Percentiles rank a stretch among this genome's conserved stretches.
Evolutionary conservation across 2,113 vertebrate species (phyloP).

Genomic region (Ammodramus savannarum): DNA sequence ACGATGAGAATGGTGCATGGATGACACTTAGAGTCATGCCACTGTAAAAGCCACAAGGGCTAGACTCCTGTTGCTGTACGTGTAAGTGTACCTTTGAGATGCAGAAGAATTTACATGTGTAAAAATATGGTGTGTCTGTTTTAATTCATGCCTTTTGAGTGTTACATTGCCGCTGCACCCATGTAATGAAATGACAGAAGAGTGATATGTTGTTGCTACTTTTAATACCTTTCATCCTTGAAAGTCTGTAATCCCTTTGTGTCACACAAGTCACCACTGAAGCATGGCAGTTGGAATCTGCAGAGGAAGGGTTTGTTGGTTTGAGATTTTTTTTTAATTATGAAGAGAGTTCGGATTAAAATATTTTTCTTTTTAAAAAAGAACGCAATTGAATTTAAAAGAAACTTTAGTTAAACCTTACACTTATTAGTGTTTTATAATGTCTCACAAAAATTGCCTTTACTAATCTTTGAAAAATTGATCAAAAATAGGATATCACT

Average conservation of each 20-base stretch:
- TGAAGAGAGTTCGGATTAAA: background rate
- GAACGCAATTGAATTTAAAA: background rate
- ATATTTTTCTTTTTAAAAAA: background rate
- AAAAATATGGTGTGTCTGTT: background rate
- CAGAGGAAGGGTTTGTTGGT: background rate
- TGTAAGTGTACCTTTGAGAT: background rate
- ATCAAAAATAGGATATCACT: background rate
- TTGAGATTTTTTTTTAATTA: background rate
- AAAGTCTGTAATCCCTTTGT: background rate
- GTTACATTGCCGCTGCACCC: background rate
- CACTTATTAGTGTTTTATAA: background rate
- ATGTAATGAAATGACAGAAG: background rate
- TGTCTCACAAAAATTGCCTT: background rate
- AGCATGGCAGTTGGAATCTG: background rate
- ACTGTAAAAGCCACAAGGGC: background rate
- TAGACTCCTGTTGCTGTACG: background rate
- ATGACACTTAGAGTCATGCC: background rate
- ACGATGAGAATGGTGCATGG: background rate
- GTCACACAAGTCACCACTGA: background rate
- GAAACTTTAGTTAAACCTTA: background rate
- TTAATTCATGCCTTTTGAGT: fast-evolving
- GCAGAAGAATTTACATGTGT: background rate
- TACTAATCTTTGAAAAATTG: background rate
- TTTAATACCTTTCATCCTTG: background rate
- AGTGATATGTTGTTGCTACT: background rate